These are phyloP conservation scores for Aegotheles bennettii DNA, from an alignment of 2,113 vertebrate genomes.

Conservation along the genomic window DNA sequence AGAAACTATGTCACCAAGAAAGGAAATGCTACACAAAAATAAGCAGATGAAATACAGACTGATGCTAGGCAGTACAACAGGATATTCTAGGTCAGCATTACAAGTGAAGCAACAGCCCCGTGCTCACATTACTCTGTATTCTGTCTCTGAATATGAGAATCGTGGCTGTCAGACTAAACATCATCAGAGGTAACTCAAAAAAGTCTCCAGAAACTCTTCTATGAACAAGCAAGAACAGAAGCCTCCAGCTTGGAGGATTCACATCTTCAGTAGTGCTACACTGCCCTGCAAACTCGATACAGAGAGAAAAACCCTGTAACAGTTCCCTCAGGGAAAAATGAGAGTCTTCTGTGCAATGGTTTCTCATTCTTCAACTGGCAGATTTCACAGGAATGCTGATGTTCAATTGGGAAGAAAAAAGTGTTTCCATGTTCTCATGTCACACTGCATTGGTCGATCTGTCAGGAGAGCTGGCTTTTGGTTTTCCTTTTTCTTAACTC, in stretches of 20 bases:
- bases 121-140: background rate
- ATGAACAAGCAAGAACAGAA: background rate
- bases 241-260: background rate
- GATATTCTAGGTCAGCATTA: background rate
- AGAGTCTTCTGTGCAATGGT: background rate
- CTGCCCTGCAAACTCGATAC: background rate
- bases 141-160: background rate
- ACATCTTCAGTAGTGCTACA: background rate
- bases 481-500: background rate
- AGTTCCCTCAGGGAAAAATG: background rate
- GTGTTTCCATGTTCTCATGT: background rate
- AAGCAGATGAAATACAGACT: background rate
- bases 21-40: background rate
- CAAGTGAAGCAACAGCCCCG: background rate
- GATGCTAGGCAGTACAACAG: background rate
- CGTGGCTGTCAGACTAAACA: conserved; percentile 34
- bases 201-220: background rate
- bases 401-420: background rate
- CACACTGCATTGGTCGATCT: background rate
- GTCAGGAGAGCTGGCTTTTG: background rate
- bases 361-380: background rate
- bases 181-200: conserved; percentile 43
- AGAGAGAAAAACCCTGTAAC: background rate
- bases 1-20: background rate
- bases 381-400: background rate